Percentiles rank a stretch among this genome's conserved stretches.
Evolutionary conservation across 1,140 invertebrate genomes (phyloP).

Genomic region (Eumeta japonica): DNA sequence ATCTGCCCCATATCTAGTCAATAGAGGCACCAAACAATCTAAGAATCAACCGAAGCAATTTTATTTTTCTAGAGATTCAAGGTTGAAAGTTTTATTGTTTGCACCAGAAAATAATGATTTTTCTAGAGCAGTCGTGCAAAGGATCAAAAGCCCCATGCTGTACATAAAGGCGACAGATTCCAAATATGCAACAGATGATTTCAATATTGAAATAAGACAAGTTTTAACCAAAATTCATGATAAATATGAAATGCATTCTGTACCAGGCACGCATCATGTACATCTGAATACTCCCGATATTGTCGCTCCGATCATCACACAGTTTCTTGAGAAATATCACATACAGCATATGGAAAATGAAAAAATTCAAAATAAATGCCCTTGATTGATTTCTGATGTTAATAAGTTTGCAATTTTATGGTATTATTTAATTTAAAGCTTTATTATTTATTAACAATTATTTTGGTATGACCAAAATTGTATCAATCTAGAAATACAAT

Average conservation of each 20-base stretch:
- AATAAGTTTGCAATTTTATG: too few species aligned
- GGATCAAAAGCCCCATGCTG: slow-evolving; percentile 59
- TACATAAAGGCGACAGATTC: slow-evolving; percentile 61
- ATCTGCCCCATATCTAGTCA: slow-evolving; percentile 58
- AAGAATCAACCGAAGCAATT: slow-evolving; percentile 59
- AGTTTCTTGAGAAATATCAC: too few species aligned
- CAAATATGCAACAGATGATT: slow-evolving; percentile 57
- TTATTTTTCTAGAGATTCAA: slow-evolving; percentile 62
- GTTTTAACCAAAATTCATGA: slow-evolving; percentile 56
- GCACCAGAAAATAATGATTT: slow-evolving; percentile 52
- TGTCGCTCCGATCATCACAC: slow-evolving; percentile 58
- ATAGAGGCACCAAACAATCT: slow-evolving; percentile 59
- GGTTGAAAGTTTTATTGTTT: slow-evolving; percentile 54
- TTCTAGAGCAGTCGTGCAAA: slow-evolving; percentile 49
- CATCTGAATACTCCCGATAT: slow-evolving; percentile 69
- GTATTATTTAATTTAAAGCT: too few species aligned
- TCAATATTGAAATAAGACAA: slow-evolving; percentile 58
- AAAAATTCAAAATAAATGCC: too few species aligned
- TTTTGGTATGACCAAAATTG: too few species aligned
- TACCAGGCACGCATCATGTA: slow-evolving; percentile 74
- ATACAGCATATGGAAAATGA: too few species aligned
- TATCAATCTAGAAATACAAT: too few species aligned
- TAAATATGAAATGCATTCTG: slow-evolving; percentile 61
- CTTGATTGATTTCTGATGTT: too few species aligned
- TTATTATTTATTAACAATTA: too few species aligned